Percentiles rank a stretch among this genome's conserved stretches.
These are phyloP conservation scores for Glomeris maerens DNA, from an alignment of 1,140 invertebrate genomes.

Conservation along the genomic window DNA sequence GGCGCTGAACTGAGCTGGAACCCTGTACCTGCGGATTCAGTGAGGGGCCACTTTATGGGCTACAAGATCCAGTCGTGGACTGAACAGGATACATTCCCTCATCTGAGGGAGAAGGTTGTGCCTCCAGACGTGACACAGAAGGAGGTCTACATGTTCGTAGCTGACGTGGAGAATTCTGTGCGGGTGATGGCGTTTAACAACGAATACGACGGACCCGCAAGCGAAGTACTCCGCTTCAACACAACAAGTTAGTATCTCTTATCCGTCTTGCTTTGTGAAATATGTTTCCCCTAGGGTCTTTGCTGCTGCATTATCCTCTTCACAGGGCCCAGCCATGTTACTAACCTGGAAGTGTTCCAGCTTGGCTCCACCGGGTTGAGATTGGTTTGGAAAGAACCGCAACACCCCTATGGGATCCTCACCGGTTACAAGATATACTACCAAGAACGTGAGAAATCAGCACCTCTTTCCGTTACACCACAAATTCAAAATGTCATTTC, in stretches of 20 bases:
- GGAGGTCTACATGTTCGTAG: conserved; percentile 70
- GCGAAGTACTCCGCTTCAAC: conserved; percentile 63
- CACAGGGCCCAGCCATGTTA: no score
- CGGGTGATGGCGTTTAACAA: conserved; percentile 82
- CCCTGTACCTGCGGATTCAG: conserved; percentile 53
- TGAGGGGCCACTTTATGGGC: conserved; percentile 76
- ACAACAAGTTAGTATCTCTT: no score
- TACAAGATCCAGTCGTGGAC: conserved; percentile 95
- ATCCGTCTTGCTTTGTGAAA: no score
- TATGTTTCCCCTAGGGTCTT: no score
- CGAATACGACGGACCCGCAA: conserved; percentile 74
- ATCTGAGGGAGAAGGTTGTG: conserved; percentile 61
- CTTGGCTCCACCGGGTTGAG: conserved; percentile 75
- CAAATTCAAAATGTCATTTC: no score
- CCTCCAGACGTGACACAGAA: conserved; percentile 52
- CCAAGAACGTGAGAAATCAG: conserved; percentile 59
- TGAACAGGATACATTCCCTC: conserved; percentile 55
- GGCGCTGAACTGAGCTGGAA: conserved; percentile 70
- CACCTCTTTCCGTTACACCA: no score
- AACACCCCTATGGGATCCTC: conserved; percentile 80
- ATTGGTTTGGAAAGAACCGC: conserved; percentile 80
- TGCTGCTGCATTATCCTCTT: no score
- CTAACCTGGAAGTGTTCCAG: conserved; percentile 70
- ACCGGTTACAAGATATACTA: conserved; percentile 88
- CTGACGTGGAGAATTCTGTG: conserved; percentile 77